phyloP scores from a whole-genome alignment of 2,888 invertebrate species.

The Limenitis camilla region DNA sequence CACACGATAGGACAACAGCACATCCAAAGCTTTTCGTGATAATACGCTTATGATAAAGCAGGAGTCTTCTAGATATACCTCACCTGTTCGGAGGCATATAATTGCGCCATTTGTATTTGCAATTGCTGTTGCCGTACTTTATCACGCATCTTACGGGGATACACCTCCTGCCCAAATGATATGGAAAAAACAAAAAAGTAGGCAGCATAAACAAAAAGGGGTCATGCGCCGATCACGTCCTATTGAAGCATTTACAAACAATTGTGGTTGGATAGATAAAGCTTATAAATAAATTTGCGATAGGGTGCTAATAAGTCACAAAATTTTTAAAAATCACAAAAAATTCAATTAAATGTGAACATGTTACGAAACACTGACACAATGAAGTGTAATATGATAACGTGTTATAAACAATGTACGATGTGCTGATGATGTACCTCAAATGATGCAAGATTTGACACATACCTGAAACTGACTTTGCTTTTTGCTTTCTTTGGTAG shows the following conservation, averaged over 20 bases:
- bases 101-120: constrained; percentile 75
- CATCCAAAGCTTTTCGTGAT: constrained; percentile 68
- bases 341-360: constrained; percentile 38
- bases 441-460: constrained; percentile 17
- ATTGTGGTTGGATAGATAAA: constrained; percentile 32
- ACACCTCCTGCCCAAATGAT: constrained; percentile 82
- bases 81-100: constrained; percentile 73
- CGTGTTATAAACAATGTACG: constrained; percentile 48
- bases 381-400: constrained; percentile 43
- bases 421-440: constrained; percentile 54
- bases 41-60: constrained; percentile 51
- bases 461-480: constrained; percentile 80
- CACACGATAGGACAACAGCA: constrained; percentile 59
- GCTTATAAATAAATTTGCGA: constrained; percentile 40
- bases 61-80: constrained; percentile 65
- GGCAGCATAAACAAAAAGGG: constrained; percentile 71
- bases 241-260: constrained; percentile 49
- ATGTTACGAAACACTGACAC: constrained; percentile 61
- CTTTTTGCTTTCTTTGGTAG: constrained; percentile 76
- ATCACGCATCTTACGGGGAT: constrained; percentile 88
- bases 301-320: constrained; percentile 43
- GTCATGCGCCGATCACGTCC: constrained; percentile 60
- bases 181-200: constrained; percentile 74
- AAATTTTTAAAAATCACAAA: constrained; percentile 38
- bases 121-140: constrained; percentile 81